Evolutionary conservation across 2,797 vertebrate species (phyloP), one percentile per base, ranked within the genome.

Genomic region (Spinibarbus caldwelli): DNA sequence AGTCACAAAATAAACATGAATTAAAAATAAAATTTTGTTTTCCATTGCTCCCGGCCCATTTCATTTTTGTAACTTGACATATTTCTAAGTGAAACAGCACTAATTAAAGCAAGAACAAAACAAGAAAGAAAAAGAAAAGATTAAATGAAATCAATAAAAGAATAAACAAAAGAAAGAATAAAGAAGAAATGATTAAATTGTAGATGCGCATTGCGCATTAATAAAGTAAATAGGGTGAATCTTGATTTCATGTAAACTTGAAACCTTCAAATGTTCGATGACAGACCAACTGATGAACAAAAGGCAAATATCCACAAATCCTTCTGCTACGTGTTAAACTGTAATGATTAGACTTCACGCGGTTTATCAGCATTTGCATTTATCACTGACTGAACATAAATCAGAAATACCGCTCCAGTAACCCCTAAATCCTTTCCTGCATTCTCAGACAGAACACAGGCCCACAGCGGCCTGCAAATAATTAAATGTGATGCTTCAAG

Each of bases 401-500:
- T 83, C 70, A 75, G 45, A 54, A 52, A 54, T 19, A 52, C 0
- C 62, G 64, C 82, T 78, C 17, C 62, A 76, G 59, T 54, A 41
- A 83, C 41, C 47, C 45, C 62, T 54, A 57, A 77, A 68, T n/a
- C 73, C 38, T 31, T 17, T 43, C 72, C 82, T 67, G 62, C 82
- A 31, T 54, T 57, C 54, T 68, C 34, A 78, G 82, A 84, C 45
- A 15, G 31, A 78, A 54, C 45, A 47, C 54, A 38, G 45, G 43
- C 72, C 34, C 82, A 83, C 41, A 67, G 59, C 54, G 43, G 71
- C 62, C 59, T 2, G 73, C 12, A 57, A 70, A 84, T 84, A 57
- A 84, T 84, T 78, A 84, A 84, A 84, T 57, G 62, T 84, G 82
- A 84, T 78, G 62, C 62, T 68, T 84, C 66, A 78, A 52, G 34